These are phyloP conservation scores for Ardeotis arabs DNA, from an alignment of 2,113 vertebrate species.

Conservation along the genomic window DNA sequence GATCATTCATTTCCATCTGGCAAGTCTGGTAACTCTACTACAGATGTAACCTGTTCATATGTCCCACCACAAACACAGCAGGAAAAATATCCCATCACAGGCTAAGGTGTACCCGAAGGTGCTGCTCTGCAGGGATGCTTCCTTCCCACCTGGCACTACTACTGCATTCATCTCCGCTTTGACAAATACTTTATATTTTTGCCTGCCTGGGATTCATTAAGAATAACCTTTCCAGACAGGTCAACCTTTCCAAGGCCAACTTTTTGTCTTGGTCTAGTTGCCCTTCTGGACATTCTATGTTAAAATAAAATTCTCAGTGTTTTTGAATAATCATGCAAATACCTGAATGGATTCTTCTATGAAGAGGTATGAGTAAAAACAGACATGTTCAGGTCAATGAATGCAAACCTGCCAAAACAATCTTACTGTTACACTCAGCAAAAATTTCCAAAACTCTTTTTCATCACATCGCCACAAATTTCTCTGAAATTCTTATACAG, in stretches of 20 bases:
- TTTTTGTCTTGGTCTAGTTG: neutral
- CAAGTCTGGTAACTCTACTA: neutral
- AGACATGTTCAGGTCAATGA: neutral
- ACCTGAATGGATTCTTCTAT: neutral
- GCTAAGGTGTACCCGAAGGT: no score
- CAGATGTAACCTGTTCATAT: neutral
- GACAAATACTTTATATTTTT: neutral
- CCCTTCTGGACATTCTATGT: neutral
- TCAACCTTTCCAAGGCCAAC: neutral
- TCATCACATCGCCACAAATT: neutral
- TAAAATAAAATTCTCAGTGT: neutral
- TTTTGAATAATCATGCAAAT: neutral
- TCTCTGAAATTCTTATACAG: neutral
- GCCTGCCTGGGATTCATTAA: neutral
- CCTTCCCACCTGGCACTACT: neutral
- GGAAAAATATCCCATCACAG: neutral
- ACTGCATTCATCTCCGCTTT: neutral
- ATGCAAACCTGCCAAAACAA: neutral
- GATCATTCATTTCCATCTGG: neutral
- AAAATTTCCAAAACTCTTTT: neutral
- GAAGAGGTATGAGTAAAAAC: neutral
- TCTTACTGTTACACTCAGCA: neutral
- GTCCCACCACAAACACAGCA: neutral
- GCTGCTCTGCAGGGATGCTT: neutral
- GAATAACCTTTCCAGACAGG: neutral